Conservation (phyloP, 2,888 invertebrate species). For the Apodemia zela region DNA sequence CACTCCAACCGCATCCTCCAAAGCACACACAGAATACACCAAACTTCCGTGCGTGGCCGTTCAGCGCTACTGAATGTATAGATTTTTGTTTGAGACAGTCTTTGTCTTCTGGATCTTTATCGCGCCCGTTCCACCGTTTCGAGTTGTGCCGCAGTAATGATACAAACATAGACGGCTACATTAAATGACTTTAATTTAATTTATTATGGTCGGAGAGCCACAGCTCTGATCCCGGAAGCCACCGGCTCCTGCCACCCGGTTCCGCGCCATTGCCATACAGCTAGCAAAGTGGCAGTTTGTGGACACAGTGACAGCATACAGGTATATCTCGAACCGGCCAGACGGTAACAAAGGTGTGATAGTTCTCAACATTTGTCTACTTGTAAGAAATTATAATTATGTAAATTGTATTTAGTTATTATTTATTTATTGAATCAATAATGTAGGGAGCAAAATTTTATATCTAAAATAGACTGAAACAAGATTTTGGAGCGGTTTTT, state of each 20-base stretch:
- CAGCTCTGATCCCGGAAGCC: too few relatives aligned
- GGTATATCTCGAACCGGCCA: constrained; percentile 35
- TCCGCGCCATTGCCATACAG: background rate
- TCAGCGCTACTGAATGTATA: too few relatives aligned
- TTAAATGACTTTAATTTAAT: too few relatives aligned
- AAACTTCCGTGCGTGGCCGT: too few relatives aligned
- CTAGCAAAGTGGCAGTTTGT: background rate
- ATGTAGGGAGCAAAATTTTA: constrained; percentile 44
- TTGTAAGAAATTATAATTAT: constrained; percentile 40
- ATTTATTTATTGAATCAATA: constrained; percentile 13
- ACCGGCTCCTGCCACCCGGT: background rate
- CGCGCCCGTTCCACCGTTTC: too few relatives aligned
- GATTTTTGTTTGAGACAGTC: too few relatives aligned
- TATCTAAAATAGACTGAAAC: constrained; percentile 24
- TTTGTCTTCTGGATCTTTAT: too few relatives aligned
- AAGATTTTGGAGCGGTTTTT: constrained; percentile 29
- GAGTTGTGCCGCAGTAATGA: too few relatives aligned
- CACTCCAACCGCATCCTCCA: too few relatives aligned
- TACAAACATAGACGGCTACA: too few relatives aligned
- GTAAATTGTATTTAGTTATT: constrained; percentile 9
- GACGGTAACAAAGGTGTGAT: constrained; percentile 18
- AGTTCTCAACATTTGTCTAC: constrained; percentile 37
- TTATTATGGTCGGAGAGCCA: too few relatives aligned
- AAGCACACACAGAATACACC: too few relatives aligned
- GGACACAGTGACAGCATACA: background rate